phyloP scores from a whole-genome alignment of 2,888 invertebrate species.

The Conistra vaccinii region DNA sequence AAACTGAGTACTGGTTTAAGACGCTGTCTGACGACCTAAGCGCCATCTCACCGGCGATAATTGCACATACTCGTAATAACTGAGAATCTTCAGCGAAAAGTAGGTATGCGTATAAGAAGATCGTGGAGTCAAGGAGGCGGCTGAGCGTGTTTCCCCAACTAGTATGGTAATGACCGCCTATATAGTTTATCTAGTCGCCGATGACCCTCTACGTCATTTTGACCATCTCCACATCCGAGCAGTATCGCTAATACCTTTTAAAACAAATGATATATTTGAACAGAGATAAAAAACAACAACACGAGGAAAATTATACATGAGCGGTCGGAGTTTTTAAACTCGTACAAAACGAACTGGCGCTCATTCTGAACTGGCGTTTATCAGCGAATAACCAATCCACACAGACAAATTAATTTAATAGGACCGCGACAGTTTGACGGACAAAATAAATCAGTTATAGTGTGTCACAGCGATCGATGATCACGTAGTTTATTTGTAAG shows the following conservation, averaged over 20 bases:
- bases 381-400: constrained; percentile 52
- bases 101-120: constrained; percentile 32
- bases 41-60: not conserved
- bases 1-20: constrained; percentile 32
- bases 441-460: constrained; percentile 20
- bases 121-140: constrained; percentile 41
- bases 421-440: constrained; percentile 17
- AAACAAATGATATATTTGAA: constrained; percentile 49
- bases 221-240: constrained; percentile 56
- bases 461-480: constrained; percentile 20
- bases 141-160: constrained; percentile 71
- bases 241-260: constrained; percentile 51
- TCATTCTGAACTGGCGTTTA: constrained; percentile 51
- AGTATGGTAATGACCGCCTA: constrained; percentile 69
- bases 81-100: constrained; percentile 29
- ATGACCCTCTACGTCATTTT: constrained; percentile 63
- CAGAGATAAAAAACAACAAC: constrained; percentile 62
- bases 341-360: constrained; percentile 59
- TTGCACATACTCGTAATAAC: not conserved
- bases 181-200: constrained; percentile 65
- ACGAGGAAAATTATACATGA: constrained; percentile 63
- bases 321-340: constrained; percentile 48
- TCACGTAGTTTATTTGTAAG: constrained; percentile 22
- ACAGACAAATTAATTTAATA: constrained; percentile 48
- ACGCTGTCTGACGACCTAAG: constrained; percentile 6